Evolutionary conservation across 1,140 invertebrate genomes (phyloP), one percentile per base, ranked within the genome.

Genomic region (Hycleus phaleratus): DNA sequence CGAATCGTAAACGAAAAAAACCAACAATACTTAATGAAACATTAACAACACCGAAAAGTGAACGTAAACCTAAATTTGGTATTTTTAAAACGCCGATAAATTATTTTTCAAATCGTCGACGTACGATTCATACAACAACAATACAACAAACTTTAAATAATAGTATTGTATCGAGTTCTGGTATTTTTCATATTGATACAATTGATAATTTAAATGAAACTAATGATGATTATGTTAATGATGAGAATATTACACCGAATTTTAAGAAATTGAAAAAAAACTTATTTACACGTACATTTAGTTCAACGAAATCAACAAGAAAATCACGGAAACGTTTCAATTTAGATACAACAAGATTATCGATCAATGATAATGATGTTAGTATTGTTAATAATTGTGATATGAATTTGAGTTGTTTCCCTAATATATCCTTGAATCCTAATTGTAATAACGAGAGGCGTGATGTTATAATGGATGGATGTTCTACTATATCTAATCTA

Each of bases 61-160:
- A 66, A 8, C 61, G 59, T 11, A 67, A 62, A 32, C 18, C 18
- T 18, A 68, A 66, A 56, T 64, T 73, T 0, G 63, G 60, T 42
- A 68, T 73, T 45, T 72, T 73, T 48, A 71, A 68, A 51, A 72
- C 71, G 2, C 71, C 71, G 3, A 58, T 73, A 3, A 68, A 63
- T 44, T 72, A 71, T 60, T 68, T 73, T 51, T 70, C 70, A 10
- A 70, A 72, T 58, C 60, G 71, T 10, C 55, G 71, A 48, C 60
- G 69, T 9, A 73, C 71, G 0, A 72, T 73, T 24, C 66, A 68
- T 43, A 62, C 65, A 0, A 45, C 62, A 3, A 62, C 24, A 54
- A 62, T 64, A 26, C 66, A 62, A 51, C 63, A 63, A 58, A 68
- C 58, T 32, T 56, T 71, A 47, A 71, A 71, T 52, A 65, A 69